Base-by-base conservation (phyloP, 2,113 vertebrate species). In the Pluvialis apricaria region DNA sequence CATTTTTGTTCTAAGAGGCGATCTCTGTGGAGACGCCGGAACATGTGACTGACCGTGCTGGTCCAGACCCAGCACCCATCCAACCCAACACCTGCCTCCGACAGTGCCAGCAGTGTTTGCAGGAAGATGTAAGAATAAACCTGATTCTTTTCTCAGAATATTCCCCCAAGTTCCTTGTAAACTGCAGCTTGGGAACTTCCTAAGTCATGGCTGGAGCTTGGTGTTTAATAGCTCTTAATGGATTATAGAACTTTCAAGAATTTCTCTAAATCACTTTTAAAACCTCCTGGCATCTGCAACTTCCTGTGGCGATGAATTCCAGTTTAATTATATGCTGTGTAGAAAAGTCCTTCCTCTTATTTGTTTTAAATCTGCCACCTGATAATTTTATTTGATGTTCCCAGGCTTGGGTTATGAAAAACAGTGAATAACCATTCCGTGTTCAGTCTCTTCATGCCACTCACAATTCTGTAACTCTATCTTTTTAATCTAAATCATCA, bases 301-400 rank as follows among this genome's bases (percentile, higher is more conserved):
- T 58, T 83, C 78, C 88, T 36, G 22, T 81, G 28, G 58, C 71
- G 83, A 54, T 32, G 58, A 77, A 80, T 94, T 90, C 85, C 88
- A 61, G 61, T 47, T 84, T 79, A 52, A 96, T 88, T 49, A 57
- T 18, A 61, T 22, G 34, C 58, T 49, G 31, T 29, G 60, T 54
- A 29, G 60, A 73, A 73, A 92, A 69, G 49, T 9, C 54, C 38
- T 82, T 92, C 87, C 79, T 51, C 26, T 64, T 93, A 77, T 57
- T 95, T 93, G 71, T 72, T 92, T 93, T 77, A 92, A 58, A 85
- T 82, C 76, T 88, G 49, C 34, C 71, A 92, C 68, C 19, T 57
- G 54, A 83, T 76, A 76, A 90, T 90, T 85, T 86, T 61, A 80
- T 90, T 92, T 93, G n/a, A 73, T 54, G 57, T 82, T 91, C 85